Base-by-base conservation (phyloP, 2,888 invertebrate species). In the Drymonia ruficornis region DNA sequence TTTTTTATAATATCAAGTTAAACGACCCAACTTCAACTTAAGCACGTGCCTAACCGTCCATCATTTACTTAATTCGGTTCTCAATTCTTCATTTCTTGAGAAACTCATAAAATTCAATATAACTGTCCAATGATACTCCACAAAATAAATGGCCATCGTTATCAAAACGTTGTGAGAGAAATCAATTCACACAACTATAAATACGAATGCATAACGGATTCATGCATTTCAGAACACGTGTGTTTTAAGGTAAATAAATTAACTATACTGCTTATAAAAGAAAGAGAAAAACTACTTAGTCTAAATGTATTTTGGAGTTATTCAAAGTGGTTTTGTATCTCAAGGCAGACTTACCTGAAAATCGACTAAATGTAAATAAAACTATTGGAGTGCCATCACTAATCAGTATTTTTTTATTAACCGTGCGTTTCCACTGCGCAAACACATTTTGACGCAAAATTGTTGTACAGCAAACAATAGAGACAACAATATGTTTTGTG, bases 221-320 rank as follows among this genome's bases (percentile, higher is more conserved):
- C 16, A 13, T 42, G 42, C 18, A 18, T 15, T 12, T 42, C 12
- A 4, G 6, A 19, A 0, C 42, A 42, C 42, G 18, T 42, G 42
- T 9, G 42, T 42, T 42, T 18, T 36, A n/a, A 36, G 13, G 13
- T 36, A n/a, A 36, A n/a, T 36, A 36, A 36, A 43, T 54, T 61
- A 46, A 47, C 23, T 4, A 23, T 6, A 23, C 23, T n/a, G 7
- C 23, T 23, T 23, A 23, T 7, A 23, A 23, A 23, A 23, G 7
- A 23, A 23, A 6, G 23, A 11, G 11, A 31, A 2, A 31, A 31
- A 9, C 31, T 28, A 28, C 28, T 28, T 28, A 2, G 28, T n/a
- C n/a, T n/a, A n/a, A n/a, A n/a, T n/a, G n/a, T n/a, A n/a, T n/a
- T n/a, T n/a, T n/a, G n/a, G n/a, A n/a, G n/a, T n/a, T n/a, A n/a